phyloP scores from a whole-genome alignment of 1,140 invertebrate species.

The Drosophila watanabei region DNA sequence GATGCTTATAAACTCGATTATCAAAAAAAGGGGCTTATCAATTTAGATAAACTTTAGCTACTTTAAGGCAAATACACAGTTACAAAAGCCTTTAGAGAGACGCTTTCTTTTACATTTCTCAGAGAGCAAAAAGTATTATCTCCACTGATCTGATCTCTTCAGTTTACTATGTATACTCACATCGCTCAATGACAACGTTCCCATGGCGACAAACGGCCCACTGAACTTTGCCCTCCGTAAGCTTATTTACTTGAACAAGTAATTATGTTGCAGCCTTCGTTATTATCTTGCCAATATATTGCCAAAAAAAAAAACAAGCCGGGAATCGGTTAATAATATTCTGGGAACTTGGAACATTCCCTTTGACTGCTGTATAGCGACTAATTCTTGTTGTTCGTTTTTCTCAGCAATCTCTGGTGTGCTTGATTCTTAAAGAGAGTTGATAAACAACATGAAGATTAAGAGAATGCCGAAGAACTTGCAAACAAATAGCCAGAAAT shows the following conservation, averaged over 20 bases:
- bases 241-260: background rate
- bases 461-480: background rate
- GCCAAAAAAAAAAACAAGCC: background rate
- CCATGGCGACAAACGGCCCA: constrained; percentile 25
- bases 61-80: background rate
- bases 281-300: constrained; percentile 1
- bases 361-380: background rate
- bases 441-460: background rate
- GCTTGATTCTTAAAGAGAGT: background rate
- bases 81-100: background rate
- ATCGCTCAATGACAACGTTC: constrained; percentile 56
- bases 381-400: background rate
- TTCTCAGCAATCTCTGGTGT: background rate
- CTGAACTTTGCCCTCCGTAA: constrained; percentile 22
- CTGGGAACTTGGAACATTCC: background rate
- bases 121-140: background rate
- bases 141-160: background rate
- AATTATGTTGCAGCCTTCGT: background rate
- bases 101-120: background rate
- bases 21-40: background rate
- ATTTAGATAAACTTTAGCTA: background rate
- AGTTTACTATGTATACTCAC: constrained; percentile 42
- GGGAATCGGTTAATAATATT: background rate
- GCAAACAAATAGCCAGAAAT: background rate
- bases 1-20: background rate